These are phyloP conservation scores for Silurus aristotelis DNA, from an alignment of 2,797 vertebrate genomes.

Conservation along the genomic window DNA sequence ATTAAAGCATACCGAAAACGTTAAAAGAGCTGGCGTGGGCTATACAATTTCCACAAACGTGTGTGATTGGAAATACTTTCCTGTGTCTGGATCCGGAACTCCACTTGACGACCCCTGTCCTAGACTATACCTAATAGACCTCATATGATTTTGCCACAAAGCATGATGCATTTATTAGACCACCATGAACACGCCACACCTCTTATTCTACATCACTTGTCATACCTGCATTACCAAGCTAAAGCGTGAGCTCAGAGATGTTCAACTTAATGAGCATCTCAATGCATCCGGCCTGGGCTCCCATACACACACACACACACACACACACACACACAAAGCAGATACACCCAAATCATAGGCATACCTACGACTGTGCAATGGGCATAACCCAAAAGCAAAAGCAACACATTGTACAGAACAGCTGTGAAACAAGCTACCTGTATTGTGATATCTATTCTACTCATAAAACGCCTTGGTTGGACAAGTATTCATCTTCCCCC, in stretches of 20 bases:
- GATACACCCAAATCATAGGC: background rate
- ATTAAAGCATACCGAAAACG: too few relatives aligned
- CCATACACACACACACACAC: background rate
- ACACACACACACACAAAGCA: background rate
- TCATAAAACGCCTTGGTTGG: background rate
- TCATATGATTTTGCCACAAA: background rate
- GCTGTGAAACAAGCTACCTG: background rate
- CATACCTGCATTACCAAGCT: background rate
- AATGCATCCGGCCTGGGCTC: background rate
- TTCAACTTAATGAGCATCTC: background rate
- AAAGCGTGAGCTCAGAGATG: background rate
- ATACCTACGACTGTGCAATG: background rate
- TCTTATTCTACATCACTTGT: background rate
- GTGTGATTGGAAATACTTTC: background rate
- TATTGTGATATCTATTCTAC: background rate
- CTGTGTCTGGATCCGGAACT: background rate
- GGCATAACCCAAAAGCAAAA: background rate
- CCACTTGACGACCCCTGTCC: background rate
- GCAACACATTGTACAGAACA: background rate
- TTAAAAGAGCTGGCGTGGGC: too few relatives aligned
- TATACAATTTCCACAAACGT: too few relatives aligned
- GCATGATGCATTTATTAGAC: background rate
- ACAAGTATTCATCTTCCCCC: background rate
- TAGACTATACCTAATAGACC: background rate
- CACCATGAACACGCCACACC: background rate